Evolutionary conservation across 1,140 invertebrate genomes (phyloP).

Genomic region (Zaprionus capensis): DNA sequence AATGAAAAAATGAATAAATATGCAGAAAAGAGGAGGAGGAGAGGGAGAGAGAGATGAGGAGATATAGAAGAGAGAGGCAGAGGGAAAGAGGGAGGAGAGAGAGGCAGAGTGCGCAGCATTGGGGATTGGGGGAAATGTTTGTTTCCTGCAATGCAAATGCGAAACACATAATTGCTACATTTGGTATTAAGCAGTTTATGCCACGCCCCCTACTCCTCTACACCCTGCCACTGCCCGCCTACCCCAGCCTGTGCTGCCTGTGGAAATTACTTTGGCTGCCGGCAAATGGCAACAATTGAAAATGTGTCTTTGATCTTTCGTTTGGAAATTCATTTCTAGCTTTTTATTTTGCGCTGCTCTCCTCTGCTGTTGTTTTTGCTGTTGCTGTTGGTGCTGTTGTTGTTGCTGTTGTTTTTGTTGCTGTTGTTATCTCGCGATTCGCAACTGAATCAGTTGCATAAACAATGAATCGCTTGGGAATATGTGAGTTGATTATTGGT

Average conservation of each 20-base stretch:
- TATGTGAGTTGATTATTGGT: background rate
- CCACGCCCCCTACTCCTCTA: constrained; percentile 16
- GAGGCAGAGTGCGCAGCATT: background rate
- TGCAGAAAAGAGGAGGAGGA: constrained; percentile 29
- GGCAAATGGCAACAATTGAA: constrained; percentile 81
- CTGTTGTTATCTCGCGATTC: background rate
- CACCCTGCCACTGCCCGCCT: background rate
- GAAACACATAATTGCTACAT: constrained; percentile 72
- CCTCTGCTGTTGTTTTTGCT: constrained; percentile 31
- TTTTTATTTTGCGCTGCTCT: constrained; percentile 33
- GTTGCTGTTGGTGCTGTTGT: background rate
- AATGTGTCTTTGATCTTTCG: constrained; percentile 77
- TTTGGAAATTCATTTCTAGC: constrained; percentile 76
- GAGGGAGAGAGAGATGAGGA: background rate
- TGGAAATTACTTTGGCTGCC: constrained; percentile 46
- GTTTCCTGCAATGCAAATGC: constrained; percentile 32
- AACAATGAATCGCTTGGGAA: background rate
- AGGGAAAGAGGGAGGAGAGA: background rate
- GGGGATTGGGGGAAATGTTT: background rate
- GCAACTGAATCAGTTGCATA: background rate
- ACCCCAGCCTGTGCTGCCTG: background rate
- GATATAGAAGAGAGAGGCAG: background rate
- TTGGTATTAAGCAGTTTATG: constrained; percentile 71
- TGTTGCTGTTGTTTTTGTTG: no score
- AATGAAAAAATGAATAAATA: constrained; percentile 81